A percentile compares a stretch with the other conserved stretches of the same genome.
These are phyloP conservation scores for Archilochus colubris DNA, from an alignment of 2,113 vertebrate species.

Conservation along the genomic window DNA sequence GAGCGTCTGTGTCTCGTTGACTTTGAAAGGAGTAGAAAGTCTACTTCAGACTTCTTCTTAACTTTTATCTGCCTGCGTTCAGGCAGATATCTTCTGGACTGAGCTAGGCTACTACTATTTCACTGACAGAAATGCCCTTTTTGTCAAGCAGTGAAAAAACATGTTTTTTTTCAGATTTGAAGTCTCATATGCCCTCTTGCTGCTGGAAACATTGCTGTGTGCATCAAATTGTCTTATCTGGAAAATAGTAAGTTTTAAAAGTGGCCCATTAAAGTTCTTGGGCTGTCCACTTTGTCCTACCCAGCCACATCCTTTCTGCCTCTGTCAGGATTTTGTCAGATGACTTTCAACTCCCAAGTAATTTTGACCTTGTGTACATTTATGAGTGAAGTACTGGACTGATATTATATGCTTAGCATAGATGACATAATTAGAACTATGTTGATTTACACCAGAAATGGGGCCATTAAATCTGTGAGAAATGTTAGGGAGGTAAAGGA, in stretches of 20 bases:
- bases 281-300: neutral
- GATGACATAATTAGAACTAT: neutral
- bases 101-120: neutral
- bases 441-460: neutral
- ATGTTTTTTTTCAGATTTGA: neutral
- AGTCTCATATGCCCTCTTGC: neutral
- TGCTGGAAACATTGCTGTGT: neutral
- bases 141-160: neutral
- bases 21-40: neutral
- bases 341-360: neutral
- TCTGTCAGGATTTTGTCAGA: neutral
- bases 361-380: neutral
- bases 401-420: neutral
- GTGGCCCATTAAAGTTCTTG: neutral
- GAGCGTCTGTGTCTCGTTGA: neutral
- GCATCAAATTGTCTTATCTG: neutral
- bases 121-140: fast-evolving
- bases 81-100: neutral
- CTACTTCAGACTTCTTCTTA: neutral
- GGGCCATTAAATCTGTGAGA: neutral
- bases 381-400: neutral
- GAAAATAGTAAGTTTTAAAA: neutral
- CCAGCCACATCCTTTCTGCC: neutral
- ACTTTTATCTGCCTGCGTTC: neutral
- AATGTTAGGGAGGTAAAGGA: neutral